phyloP scores from a whole-genome alignment of 1,140 invertebrate genomes.

The Cotesia chilonis region DNA sequence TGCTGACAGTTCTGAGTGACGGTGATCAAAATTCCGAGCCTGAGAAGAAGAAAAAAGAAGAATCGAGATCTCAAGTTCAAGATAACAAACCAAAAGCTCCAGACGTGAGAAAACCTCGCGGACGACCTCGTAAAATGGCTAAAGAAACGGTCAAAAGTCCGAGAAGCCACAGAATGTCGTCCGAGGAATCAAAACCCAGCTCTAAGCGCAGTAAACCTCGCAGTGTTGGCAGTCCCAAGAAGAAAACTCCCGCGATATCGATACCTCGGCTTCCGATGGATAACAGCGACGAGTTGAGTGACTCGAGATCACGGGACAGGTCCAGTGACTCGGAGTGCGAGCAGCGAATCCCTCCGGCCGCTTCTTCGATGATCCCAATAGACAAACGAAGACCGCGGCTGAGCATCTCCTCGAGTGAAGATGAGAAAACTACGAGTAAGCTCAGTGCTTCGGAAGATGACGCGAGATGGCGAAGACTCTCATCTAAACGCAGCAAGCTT shows the following conservation, averaged over 20 bases:
- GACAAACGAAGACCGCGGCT: conserved; percentile 46
- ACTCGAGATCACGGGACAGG: conserved; percentile 42
- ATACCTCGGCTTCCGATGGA: conserved; percentile 50
- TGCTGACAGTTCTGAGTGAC: conserved; percentile 53
- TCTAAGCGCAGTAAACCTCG: conserved; percentile 51
- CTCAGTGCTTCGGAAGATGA: conserved; percentile 52
- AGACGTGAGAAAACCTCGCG: conserved; percentile 57
- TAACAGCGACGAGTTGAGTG: conserved; percentile 52
- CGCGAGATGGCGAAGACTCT: conserved; percentile 47
- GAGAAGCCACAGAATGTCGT: conserved; percentile 43
- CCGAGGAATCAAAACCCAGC: conserved; percentile 42
- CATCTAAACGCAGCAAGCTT: conserved; percentile 52
- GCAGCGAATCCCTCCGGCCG: conserved; percentile 38
- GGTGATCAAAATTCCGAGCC: conserved; percentile 56
- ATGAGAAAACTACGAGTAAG: conserved; percentile 42
- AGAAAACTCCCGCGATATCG: conserved; percentile 45
- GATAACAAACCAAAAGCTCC: conserved; percentile 59
- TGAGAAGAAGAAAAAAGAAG: conserved; percentile 53
- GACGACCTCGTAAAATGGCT: conserved; percentile 59
- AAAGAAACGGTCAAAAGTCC: conserved; percentile 57
- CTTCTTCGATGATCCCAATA: neutral
- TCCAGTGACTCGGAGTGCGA: conserved; percentile 50
- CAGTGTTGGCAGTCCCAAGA: conserved; percentile 43
- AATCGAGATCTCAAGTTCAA: conserved; percentile 47
- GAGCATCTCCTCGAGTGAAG: conserved; percentile 52